phyloP scores from a whole-genome alignment of 1,140 invertebrate species.

The Lycorma delicatula region DNA sequence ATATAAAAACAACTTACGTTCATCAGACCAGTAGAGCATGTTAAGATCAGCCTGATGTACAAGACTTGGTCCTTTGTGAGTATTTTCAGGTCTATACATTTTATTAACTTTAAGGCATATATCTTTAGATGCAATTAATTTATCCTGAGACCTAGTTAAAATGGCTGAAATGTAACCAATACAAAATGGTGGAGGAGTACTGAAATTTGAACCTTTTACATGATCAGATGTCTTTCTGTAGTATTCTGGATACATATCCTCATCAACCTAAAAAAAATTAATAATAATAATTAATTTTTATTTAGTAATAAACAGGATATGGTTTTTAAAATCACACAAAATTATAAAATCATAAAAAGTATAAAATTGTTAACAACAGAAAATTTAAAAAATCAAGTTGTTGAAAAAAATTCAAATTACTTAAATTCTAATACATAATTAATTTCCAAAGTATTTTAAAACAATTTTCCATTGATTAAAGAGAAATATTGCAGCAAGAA shows the following conservation, averaged over 20 bases:
- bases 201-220: conserved; percentile 62
- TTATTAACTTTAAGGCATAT: conserved; percentile 59
- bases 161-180: conserved; percentile 57
- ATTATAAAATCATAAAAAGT: too few species aligned
- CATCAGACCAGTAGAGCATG: conserved; percentile 66
- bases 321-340: too few species aligned
- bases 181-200: conserved; percentile 66
- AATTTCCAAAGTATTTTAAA: too few species aligned
- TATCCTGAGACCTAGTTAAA: conserved; percentile 40
- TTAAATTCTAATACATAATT: too few species aligned
- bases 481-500: too few species aligned
- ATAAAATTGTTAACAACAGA: too few species aligned
- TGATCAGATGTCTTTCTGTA: conserved; percentile 63
- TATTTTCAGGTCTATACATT: conserved; percentile 72
- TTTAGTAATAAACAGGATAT: too few species aligned
- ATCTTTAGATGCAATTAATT: conserved; percentile 44
- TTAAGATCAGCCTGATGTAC: conserved; percentile 58
- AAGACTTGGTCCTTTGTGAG: conserved; percentile 43
- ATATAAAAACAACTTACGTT: conserved; percentile 51
- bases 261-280: conserved; percentile 49
- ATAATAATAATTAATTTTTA: too few species aligned
- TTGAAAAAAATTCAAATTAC: too few species aligned
- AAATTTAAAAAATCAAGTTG: too few species aligned
- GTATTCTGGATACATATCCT: conserved; percentile 64
- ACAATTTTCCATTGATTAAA: too few species aligned